Percentiles rank a stretch among this genome's conserved stretches.
Evolutionary conservation across 2,888 invertebrate genomes (phyloP).

Genomic region (Carcina quercana): DNA sequence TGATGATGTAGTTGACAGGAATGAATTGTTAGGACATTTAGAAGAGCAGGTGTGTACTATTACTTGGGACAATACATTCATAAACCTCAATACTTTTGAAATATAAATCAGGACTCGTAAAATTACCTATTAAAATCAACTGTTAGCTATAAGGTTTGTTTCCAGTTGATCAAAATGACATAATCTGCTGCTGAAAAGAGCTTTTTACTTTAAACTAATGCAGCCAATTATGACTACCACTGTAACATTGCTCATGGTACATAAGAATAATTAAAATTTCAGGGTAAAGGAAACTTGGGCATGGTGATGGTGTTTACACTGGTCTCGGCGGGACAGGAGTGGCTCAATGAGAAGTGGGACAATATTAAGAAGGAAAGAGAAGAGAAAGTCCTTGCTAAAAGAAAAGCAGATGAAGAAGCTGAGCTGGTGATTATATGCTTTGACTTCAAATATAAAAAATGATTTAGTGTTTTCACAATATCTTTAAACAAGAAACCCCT

Average conservation of each 20-base stretch:
- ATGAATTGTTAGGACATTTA: conserved; percentile 79
- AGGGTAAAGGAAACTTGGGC: conserved; percentile 92
- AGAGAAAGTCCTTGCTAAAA: conserved; percentile 79
- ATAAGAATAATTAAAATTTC: too few species aligned
- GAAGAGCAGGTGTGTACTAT: conserved; percentile 72
- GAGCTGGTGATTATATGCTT: conserved; percentile 90
- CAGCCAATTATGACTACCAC: too few species aligned
- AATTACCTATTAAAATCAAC: too few species aligned
- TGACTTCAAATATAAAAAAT: conserved; percentile 3
- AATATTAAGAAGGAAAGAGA: conserved; percentile 81
- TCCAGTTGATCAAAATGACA: too few species aligned
- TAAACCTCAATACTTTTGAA: too few species aligned
- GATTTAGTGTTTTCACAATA: conserved; percentile 1
- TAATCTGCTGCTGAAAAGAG: too few species aligned
- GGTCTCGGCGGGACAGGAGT: conserved; percentile 94
- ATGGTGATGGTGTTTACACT: conserved; percentile 98
- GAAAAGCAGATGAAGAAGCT: conserved; percentile 88
- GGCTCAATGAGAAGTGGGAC: conserved; percentile 92
- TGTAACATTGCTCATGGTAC: too few species aligned
- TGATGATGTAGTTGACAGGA: conserved; percentile 79
- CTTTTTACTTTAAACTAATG: too few species aligned
- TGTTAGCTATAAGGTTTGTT: too few species aligned
- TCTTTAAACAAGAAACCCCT: background rate
- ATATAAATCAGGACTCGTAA: too few species aligned
- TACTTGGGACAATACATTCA: too few species aligned